Evolutionary conservation across 2,113 vertebrate genomes (phyloP), one percentile per base, ranked within the genome.

Genomic region (Lophius piscatorius): DNA sequence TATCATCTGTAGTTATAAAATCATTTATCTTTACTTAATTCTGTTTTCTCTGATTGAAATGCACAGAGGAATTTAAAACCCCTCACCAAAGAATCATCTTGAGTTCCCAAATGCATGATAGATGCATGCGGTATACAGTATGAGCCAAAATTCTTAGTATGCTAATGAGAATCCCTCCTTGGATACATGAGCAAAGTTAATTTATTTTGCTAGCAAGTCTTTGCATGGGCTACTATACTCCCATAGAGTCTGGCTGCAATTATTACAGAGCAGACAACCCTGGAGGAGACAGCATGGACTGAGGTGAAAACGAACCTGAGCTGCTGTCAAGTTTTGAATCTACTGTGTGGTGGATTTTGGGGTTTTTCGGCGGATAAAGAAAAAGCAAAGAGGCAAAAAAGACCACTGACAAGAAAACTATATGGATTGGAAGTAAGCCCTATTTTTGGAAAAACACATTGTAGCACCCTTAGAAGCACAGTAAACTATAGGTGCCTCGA

Each of bases 251-350:
- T 46, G 22, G 49, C 56, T 82, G 74, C 35, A 70, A 58, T 78
- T 69, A 82, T 84, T 78, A 71, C 17, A 68, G 45, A 40, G 44
- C 1, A 21, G 51, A 13, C 59, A 72, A 81, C 74, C 66, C 59
- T 77, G 62, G 29, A 47, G 64, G 66, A 78, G 65, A 63, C 51
- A 17, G 70, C 33, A 20, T 10, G 24, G 44, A 31, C 65, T 47
- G 46, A 60, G 63, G 59, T 81, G 65, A 71, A 74, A 73, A 34
- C 59, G 63, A 84, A 78, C 56, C 44, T 49, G 73, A 74, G 65
- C 52, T 58, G 65, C 74, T 82, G 82, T 84, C 79, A 78, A 61
- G 56, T 48, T 72, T 67, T 28, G 67, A 80, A 84, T 81, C 55
- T 56, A 63, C 39, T 31, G 41, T 42, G 66, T 61, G 65, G 71